Evolutionary conservation across 2,888 invertebrate genomes (phyloP).

Genomic region (Eristalis tenax): DNA sequence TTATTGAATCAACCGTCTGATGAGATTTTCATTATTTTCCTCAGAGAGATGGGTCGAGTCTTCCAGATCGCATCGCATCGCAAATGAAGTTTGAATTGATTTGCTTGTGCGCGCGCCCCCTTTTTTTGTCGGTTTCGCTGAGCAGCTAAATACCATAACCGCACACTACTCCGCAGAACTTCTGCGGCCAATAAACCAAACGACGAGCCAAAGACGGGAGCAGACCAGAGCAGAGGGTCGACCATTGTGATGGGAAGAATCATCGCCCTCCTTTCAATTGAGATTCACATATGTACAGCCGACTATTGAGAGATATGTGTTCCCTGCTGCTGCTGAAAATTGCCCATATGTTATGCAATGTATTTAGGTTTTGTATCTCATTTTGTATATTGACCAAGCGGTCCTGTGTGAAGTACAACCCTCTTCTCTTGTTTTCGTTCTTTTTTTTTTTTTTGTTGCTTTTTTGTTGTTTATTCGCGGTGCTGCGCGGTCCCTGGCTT

Average conservation of each 20-base stretch:
- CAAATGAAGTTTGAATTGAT: conserved; percentile 62
- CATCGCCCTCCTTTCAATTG: conserved; percentile 20
- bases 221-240: no score
- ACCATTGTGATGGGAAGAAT: neutral
- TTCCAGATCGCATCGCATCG: neutral
- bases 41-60: no score
- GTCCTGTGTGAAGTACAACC: conserved; percentile 37
- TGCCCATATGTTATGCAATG: conserved; percentile 71
- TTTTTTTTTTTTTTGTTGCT: neutral
- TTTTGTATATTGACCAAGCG: conserved; percentile 55
- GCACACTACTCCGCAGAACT: conserved; percentile 59
- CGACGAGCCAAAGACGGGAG: neutral
- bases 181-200: conserved; percentile 60
- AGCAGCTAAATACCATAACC: conserved; percentile 68
- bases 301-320: no score
- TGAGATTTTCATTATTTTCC: neutral
- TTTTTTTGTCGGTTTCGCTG: conserved; percentile 37
- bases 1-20: conserved; percentile 22
- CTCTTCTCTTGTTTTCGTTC: conserved; percentile 19
- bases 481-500: neutral
- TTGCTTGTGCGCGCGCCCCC: conserved; percentile 8
- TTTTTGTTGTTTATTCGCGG: neutral
- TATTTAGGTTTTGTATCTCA: conserved; percentile 65
- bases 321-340: conserved; percentile 44
- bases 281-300: neutral